Base-by-base conservation (phyloP, 92 coral and sea anemone genomes). In the Heteractis magnifica region DNA sequence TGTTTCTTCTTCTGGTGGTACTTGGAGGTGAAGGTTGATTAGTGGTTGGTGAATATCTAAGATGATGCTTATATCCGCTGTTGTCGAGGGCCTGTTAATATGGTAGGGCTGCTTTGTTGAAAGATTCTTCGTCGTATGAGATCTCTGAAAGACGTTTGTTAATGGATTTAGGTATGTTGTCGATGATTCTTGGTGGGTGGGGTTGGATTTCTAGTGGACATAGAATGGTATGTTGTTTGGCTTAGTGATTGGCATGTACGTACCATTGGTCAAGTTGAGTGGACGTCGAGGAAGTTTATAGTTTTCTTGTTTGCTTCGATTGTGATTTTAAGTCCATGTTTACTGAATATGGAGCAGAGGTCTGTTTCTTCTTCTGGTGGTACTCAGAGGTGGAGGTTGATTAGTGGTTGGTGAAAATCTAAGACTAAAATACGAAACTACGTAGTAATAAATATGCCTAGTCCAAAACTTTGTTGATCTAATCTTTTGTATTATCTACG, bases 101-200 rank as follows among this genome's bases (percentile, higher is more conserved):
- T 16, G 51, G 56, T 53, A 2, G 12, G 12, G 56, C 56, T 53
- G 56, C 56, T 53, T 53, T 53, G 56, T 82, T 75, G 60, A 90
- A 79, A 4, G 78, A 71, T 16, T 78, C 75, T 64, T 90, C 82
- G 56, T 81, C 87, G 5, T 49, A 49, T 15, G 86, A 79, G 8
- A 85, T 72, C 18, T 88, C 85, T 18, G 87, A 88, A 10, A 85
- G 87, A 0, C 88, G 82, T 75, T 79, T 77, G 82, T 87, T 87
- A 83, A 86, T 79, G 11, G 82, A 16, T 41, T 53, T 44, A 53
- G 88, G 88, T n/a, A 85, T 79, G 19, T 73, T 71, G 10, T 71
- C 79, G 9, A 18, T 13, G 50, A 79, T 71, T 53, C 15, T 26
- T 13, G 80, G 89, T 58, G 85, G 85, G 53, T 80, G n/a, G n/a